Conservation (phyloP, 2,888 invertebrate genomes). For the Yponomeuta sedellus region DNA sequence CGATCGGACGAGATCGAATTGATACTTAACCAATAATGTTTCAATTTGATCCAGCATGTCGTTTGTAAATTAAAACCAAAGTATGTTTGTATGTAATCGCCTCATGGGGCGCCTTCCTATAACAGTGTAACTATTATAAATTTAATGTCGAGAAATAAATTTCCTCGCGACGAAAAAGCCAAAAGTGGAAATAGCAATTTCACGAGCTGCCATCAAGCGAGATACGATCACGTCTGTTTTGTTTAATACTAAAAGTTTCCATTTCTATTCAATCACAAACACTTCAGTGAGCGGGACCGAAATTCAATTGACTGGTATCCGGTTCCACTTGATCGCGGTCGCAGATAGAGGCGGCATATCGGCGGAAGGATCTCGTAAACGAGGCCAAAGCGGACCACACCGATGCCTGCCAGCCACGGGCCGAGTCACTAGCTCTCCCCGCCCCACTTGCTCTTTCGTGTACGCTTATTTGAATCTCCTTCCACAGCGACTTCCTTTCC, state of each 20-base stretch:
- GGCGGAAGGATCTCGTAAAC: constrained; percentile 46
- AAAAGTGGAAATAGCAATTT: background rate
- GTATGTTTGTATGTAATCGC: too few relatives aligned
- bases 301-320: constrained; percentile 55
- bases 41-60: too few relatives aligned
- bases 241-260: background rate
- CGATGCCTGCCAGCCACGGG: constrained; percentile 14
- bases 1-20: too few relatives aligned
- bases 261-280: constrained; percentile 32
- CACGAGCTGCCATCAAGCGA: background rate
- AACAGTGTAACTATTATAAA: too few relatives aligned
- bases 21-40: too few relatives aligned
- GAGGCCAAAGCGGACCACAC: constrained; percentile 36
- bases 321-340: constrained; percentile 49
- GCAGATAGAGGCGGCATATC: constrained; percentile 37
- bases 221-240: constrained; percentile 9
- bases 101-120: too few relatives aligned
- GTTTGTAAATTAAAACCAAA: too few relatives aligned
- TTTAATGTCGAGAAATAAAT: constrained; percentile 5
- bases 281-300: constrained; percentile 34
- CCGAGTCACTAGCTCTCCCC: constrained; percentile 21
- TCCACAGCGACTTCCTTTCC: constrained; percentile 71
- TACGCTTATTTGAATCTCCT: constrained; percentile 72
- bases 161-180: background rate
- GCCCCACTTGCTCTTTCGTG: constrained; percentile 58